A percentile compares a stretch with the other conserved stretches of the same genome.
Conservation (phyloP, 2,888 invertebrate species). For the Oxytorus armatus region DNA sequence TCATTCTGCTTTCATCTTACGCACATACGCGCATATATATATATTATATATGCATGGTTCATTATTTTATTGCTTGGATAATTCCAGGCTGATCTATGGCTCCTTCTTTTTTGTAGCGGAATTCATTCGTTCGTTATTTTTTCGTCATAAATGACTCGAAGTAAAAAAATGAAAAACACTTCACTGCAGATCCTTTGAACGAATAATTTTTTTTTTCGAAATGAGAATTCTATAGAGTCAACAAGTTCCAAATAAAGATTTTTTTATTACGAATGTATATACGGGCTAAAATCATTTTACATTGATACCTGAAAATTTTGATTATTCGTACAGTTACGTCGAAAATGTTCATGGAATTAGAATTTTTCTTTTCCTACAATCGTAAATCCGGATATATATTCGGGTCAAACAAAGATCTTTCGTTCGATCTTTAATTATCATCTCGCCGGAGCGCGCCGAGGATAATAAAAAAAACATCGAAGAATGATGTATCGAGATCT, state of each 20-base stretch:
- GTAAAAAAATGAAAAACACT: conserved; percentile 4
- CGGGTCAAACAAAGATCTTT: too few species aligned
- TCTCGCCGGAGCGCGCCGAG: conserved; percentile 30
- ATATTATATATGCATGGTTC: conserved; percentile 9
- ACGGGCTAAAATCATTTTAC: too few species aligned
- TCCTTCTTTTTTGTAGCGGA: background rate
- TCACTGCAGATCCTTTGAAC: too few species aligned
- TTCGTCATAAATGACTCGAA: background rate
- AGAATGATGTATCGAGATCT: conserved; percentile 39
- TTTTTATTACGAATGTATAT: too few species aligned
- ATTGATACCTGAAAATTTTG: too few species aligned
- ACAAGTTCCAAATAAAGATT: too few species aligned
- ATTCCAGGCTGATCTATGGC: conserved; percentile 6
- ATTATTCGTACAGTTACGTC: too few species aligned
- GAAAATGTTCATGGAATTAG: too few species aligned
- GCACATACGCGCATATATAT: conserved; percentile 29
- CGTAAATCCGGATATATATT: too few species aligned
- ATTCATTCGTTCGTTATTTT: conserved; percentile 24
- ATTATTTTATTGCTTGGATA: conserved; percentile 42
- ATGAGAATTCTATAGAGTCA: too few species aligned
- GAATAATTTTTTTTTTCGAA: too few species aligned
- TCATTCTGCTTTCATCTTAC: conserved; percentile 42
- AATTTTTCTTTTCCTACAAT: background rate
- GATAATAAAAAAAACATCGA: background rate
- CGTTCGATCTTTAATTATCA: conserved; percentile 38